These are phyloP conservation scores for Drosophila trapezifrons DNA, from an alignment of 1,140 invertebrate genomes.

Conservation along the genomic window DNA sequence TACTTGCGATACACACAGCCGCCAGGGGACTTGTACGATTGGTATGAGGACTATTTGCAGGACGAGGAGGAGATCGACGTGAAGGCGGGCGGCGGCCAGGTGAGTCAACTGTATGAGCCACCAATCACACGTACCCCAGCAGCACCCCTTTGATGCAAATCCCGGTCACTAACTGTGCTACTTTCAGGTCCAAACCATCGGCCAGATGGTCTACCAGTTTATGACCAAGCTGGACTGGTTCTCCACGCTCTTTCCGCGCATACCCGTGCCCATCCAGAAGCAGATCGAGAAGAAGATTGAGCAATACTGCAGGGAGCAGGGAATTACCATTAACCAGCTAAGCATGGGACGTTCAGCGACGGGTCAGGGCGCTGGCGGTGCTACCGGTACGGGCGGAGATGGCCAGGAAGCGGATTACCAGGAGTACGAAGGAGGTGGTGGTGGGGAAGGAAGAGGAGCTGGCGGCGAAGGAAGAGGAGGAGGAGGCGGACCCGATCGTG, in stretches of 20 bases:
- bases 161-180: not conserved
- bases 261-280: slow-evolving; percentile 99
- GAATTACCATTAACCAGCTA: slow-evolving; percentile 68
- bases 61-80: slow-evolving; percentile 98
- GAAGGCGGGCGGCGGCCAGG: slow-evolving; percentile 97
- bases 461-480: slow-evolving; percentile 12
- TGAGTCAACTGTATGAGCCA: slow-evolving; percentile 83
- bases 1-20: slow-evolving; percentile 97
- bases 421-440: slow-evolving; percentile 35
- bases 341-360: slow-evolving; percentile 51
- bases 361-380: slow-evolving; percentile 10
- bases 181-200: slow-evolving; percentile 92
- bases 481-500: slow-evolving; percentile 34
- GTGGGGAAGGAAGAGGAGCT: slow-evolving; percentile 5
- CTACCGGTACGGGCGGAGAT: not conserved
- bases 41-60: slow-evolving; percentile 98
- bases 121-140: slow-evolving; percentile 52
- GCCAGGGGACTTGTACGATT: slow-evolving; percentile 96
- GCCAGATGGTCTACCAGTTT: slow-evolving; percentile 96
- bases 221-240: slow-evolving; percentile 99
- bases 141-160: not conserved
- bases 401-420: slow-evolving; percentile 51
- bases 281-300: slow-evolving; percentile 91
- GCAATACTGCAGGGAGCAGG: slow-evolving; percentile 84
- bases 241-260: slow-evolving; percentile 98